Base-by-base conservation (phyloP, 2,113 vertebrate genomes). In the Muscicapa adusta region DNA sequence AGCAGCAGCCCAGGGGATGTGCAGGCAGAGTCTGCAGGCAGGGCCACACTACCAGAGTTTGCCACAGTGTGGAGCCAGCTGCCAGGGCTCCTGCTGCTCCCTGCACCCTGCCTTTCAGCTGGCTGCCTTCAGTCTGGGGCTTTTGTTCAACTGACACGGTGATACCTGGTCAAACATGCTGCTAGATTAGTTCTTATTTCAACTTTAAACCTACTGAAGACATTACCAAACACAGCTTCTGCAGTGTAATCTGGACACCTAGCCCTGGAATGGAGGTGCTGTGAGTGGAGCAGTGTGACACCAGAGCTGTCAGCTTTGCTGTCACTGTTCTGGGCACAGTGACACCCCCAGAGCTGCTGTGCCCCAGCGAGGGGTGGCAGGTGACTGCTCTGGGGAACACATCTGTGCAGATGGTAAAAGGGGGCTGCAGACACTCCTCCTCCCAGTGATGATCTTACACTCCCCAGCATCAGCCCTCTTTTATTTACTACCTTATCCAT, bases 31-130 rank as follows among this genome's bases (percentile, higher is more conserved):
- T 20, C 71, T 78, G 66, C 85, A 62, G 4, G 14, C 23, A 18
- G 12, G 45, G 53, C 63, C 74, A 50, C 12, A 9, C 47, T 50
- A 33, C 66, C 25, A 0, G 2, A 0, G 12, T 23, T 48, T 36
- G 63, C 89, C 90, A 85, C 89, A 72, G 78, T 9, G 62, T 28
- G 28, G 86, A 94, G 88, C 91, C 85, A 76, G 63, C 54, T 81
- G 82, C 28, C 80, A 61, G 56, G 5, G 43, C 86, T 82, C 5
- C 1, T 33, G 71, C 18, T 36, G n/a, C 33, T 77, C 87, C 20
- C 56, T 38, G 18, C 25, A 2, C 18, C 7, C 8, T 4, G 53
- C 10, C 1, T 15, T 23, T 25, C n/a, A 47, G n/a, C 18, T 25
- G 2, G 10, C 50, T n/a, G 54, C 1, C 62, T 65, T 28, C 33